phyloP scores from a whole-genome alignment of 2,113 vertebrate genomes.

The Trichechus manatus region DNA sequence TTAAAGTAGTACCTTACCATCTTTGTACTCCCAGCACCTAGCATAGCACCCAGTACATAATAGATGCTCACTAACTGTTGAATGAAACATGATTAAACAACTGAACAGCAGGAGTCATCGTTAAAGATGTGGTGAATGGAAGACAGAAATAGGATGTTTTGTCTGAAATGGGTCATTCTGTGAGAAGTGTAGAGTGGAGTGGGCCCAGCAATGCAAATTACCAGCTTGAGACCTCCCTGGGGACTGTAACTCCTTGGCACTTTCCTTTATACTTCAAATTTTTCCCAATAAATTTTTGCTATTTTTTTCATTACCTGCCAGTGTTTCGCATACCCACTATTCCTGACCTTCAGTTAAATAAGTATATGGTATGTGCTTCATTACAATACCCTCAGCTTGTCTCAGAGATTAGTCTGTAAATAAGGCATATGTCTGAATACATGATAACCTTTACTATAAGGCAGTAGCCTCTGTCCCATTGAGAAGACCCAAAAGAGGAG shows the following conservation, averaged over 20 bases:
- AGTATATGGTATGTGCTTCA: background rate
- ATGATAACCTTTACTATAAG: background rate
- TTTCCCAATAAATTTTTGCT: slow-evolving; percentile 27
- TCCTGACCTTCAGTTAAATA: slow-evolving; percentile 37
- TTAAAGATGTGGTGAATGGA: background rate
- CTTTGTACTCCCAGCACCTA: background rate
- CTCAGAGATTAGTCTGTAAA: background rate
- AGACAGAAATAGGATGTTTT: background rate
- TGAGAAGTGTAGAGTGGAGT: background rate
- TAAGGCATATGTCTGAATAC: background rate
- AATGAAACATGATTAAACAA: slow-evolving; percentile 35
- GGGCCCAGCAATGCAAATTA: background rate
- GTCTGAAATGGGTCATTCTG: background rate
- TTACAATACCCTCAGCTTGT: background rate
- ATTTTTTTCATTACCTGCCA: slow-evolving; percentile 9
- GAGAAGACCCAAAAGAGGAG: background rate
- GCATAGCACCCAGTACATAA: background rate
- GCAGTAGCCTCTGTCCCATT: background rate
- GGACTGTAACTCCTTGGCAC: background rate
- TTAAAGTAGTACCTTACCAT: background rate
- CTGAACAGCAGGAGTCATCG: background rate
- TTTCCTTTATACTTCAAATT: slow-evolving; percentile 18
- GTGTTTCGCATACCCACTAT: background rate
- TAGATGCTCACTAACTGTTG: background rate
- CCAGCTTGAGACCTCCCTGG: background rate